A percentile compares a stretch with the other conserved stretches of the same genome.
Conservation (phyloP, 2,888 invertebrate genomes). For the Sacculina carcini region DNA sequence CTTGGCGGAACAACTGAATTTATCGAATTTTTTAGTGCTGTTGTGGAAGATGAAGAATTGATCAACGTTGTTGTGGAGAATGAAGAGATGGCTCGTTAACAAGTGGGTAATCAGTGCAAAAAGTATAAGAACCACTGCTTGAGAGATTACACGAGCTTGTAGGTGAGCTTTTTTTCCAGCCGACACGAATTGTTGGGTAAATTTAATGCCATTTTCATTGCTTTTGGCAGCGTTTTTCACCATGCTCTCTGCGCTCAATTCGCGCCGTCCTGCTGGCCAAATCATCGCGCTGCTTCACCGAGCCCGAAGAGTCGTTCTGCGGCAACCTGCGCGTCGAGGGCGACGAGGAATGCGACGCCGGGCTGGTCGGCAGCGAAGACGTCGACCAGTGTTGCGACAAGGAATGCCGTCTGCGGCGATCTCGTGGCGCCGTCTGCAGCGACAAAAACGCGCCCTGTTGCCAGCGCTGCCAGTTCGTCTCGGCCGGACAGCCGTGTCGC, state of each 20-base stretch:
- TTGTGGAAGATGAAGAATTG: too few species aligned
- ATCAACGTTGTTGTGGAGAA: too few species aligned
- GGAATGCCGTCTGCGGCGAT: slow-evolving; percentile 57
- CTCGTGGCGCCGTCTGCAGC: slow-evolving; percentile 68
- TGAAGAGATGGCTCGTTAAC: too few species aligned
- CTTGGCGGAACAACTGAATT: too few species aligned
- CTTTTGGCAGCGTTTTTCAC: slow-evolving; percentile 78
- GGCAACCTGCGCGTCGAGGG: slow-evolving; percentile 85
- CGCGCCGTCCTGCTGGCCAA: slow-evolving; percentile 76
- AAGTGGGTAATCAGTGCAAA: too few species aligned
- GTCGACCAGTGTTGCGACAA: slow-evolving; percentile 82
- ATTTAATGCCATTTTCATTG: slow-evolving; percentile 6
- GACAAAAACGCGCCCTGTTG: slow-evolving; percentile 93
- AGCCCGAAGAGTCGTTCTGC: slow-evolving; percentile 84
- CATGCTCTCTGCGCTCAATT: slow-evolving; percentile 75
- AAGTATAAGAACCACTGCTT: too few species aligned
- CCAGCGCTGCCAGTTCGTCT: slow-evolving; percentile 64
- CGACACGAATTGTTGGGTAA: too few species aligned
- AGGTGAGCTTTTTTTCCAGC: too few species aligned
- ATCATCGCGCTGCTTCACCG: slow-evolving; percentile 68
- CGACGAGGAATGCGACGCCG: slow-evolving; percentile 89
- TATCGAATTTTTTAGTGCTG: too few species aligned
- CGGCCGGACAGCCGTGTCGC: slow-evolving; percentile 35
- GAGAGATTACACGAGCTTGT: too few species aligned
- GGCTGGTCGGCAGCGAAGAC: slow-evolving; percentile 69